Percentiles rank a stretch among this genome's conserved stretches.
phyloP scores from a whole-genome alignment of 2,888 invertebrate genomes.

The Oscheius sp. region DNA sequence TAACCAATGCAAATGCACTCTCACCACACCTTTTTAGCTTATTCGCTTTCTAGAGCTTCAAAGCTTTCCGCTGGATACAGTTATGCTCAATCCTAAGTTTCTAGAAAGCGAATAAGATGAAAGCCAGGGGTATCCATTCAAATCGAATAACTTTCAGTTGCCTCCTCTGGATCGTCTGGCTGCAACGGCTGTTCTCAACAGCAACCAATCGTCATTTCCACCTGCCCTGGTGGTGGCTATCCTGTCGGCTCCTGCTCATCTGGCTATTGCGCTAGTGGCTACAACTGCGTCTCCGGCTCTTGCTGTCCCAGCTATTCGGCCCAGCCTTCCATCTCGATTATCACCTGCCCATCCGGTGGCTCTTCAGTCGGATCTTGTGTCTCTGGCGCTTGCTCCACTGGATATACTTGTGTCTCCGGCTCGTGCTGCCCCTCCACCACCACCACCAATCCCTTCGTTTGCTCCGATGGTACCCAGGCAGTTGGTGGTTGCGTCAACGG shows the following conservation, averaged over 20 bases:
- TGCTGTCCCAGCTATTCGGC: slow-evolving; percentile 57
- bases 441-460: slow-evolving; percentile 60
- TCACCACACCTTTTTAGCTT: no score
- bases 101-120: slow-evolving; percentile 1
- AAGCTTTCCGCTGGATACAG: neutral
- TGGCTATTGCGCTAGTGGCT: slow-evolving; percentile 61
- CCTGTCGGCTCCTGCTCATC: slow-evolving; percentile 60
- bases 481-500: slow-evolving; percentile 70
- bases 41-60: neutral
- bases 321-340: slow-evolving; percentile 37
- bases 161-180: slow-evolving; percentile 7
- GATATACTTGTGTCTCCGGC: slow-evolving; percentile 60
- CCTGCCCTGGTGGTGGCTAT: slow-evolving; percentile 61
- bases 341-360: slow-evolving; percentile 61
- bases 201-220: slow-evolving; percentile 54
- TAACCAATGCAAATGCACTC: no score
- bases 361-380: slow-evolving; percentile 59
- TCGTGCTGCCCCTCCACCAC: slow-evolving; percentile 56
- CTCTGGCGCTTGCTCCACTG: slow-evolving; percentile 59
- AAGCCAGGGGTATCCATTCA: neutral
- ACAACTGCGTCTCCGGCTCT: slow-evolving; percentile 58
- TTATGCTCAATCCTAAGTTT: no score
- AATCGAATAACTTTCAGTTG: neutral
- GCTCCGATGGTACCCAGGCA: slow-evolving; percentile 70
- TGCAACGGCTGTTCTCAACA: slow-evolving; percentile 56